These are phyloP conservation scores for Aptenodytes patagonicus DNA, from an alignment of 2,113 vertebrate genomes.

Conservation along the genomic window DNA sequence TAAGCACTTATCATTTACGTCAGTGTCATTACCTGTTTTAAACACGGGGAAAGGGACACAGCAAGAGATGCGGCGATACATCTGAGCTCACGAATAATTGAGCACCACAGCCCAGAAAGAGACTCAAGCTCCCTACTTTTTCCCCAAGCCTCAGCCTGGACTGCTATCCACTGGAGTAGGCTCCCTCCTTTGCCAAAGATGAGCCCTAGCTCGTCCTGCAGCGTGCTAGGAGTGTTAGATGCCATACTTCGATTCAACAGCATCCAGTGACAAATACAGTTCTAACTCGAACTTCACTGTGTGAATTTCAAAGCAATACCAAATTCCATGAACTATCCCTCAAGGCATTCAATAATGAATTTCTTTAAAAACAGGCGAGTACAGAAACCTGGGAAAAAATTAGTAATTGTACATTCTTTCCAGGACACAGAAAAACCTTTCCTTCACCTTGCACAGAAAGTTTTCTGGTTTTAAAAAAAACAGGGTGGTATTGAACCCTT, in stretches of 20 bases:
- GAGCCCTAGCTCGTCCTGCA: background rate
- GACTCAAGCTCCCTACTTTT: background rate
- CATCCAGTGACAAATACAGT: background rate
- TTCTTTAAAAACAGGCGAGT: background rate
- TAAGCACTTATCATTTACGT: background rate
- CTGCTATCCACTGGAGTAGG: background rate
- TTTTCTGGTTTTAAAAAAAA: background rate
- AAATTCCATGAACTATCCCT: background rate
- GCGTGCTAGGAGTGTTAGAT: accelerated
- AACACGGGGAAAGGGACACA: accelerated
- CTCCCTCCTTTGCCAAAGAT: background rate
- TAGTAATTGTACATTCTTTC: background rate
- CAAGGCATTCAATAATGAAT: background rate
- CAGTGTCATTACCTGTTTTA: too few relatives aligned
- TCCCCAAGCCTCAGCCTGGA: background rate
- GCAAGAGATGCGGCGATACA: accelerated
- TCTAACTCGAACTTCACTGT: background rate
- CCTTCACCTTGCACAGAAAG: background rate
- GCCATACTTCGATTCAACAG: background rate
- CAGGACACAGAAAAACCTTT: background rate
- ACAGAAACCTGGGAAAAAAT: background rate
- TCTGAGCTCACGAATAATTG: accelerated
- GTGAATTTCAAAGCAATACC: background rate
- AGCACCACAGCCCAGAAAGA: background rate
- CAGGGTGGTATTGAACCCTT: background rate